Conservation (phyloP, 2,797 vertebrate species). For the Austrolebias charrua region DNA sequence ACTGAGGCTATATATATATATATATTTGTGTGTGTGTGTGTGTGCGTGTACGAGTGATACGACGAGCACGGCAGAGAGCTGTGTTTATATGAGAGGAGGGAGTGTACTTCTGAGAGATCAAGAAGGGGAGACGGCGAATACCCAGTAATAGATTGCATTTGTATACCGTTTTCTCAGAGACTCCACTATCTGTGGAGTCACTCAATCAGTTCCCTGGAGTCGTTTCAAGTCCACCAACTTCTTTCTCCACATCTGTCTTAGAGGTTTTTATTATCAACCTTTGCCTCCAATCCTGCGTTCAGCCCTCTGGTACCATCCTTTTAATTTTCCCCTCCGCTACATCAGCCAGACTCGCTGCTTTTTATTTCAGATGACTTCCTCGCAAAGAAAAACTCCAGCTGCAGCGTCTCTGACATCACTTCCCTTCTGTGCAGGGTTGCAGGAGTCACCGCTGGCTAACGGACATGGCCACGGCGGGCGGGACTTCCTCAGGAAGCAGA, state of each 20-base stretch:
- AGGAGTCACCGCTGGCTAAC: slow-evolving; percentile 94
- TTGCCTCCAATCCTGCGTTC: slow-evolving; percentile 8
- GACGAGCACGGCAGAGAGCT: slow-evolving; percentile 34
- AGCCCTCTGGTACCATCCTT: background rate
- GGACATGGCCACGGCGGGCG: slow-evolving; percentile 93
- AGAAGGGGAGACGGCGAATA: slow-evolving; percentile 48
- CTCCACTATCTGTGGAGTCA: slow-evolving; percentile 59
- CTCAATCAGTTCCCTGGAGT: slow-evolving; percentile 53
- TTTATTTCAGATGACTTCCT: background rate
- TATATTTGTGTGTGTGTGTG: slow-evolving; percentile 60
- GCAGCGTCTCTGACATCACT: slow-evolving; percentile 15
- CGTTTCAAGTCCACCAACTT: slow-evolving; percentile 38
- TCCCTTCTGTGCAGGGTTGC: slow-evolving; percentile 81
- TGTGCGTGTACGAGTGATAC: slow-evolving; percentile 59
- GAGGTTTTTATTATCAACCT: slow-evolving; percentile 26
- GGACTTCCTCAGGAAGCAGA: slow-evolving; percentile 99
- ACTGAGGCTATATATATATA: slow-evolving; percentile 70
- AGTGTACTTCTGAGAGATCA: slow-evolving; percentile 63
- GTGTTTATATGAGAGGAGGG: slow-evolving; percentile 53
- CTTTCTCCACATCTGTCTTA: slow-evolving; percentile 32
- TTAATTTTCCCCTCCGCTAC: slow-evolving; percentile 2
- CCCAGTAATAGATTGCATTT: slow-evolving; percentile 72
- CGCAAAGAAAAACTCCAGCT: slow-evolving; percentile 5
- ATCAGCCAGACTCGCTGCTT: slow-evolving; percentile 8
- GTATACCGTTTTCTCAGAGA: slow-evolving; percentile 61